Base-by-base conservation (phyloP, 2,113 vertebrate species). In the Pluvialis apricaria region DNA sequence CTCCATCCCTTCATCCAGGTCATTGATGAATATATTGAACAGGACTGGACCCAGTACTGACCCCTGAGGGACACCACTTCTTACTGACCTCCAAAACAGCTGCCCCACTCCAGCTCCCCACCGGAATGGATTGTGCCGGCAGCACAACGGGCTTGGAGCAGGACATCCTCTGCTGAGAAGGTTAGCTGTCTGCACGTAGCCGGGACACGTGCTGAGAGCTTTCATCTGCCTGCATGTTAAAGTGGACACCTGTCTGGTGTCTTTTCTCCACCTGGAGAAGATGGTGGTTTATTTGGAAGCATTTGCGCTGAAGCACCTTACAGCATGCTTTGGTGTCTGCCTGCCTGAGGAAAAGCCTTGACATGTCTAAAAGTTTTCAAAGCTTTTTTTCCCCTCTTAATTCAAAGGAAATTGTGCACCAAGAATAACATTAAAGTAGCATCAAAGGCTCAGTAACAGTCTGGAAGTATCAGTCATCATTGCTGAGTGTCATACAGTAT, bases 91-190 rank as follows among this genome's bases (percentile, higher is more conserved):
- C 42, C 42, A 44, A 44, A n/a, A n/a, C n/a, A 81, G 47, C 52
- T 80, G 22, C 55, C 45, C 29, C 15, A 2, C 4, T 44, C 22
- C 60, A 29, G 36, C 51, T 91, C 15, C 38, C 19, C 65, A 31
- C 12, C 0, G 0, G 0, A 0, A 31, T 13, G 31, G 47, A 38
- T 7, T 60, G 21, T 78, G 55, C 64, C 0, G 0, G 70, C 71
- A 25, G 49, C 49, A 25, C 11, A 51, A 24, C 22, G 7, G 49
- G 47, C 66, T 58, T 5, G 2, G 32, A 57, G 32, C 24, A 20
- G 40, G 52, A 26, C 7, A 8, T 32, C 32, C 21, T 51, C 24
- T 2, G 2, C 54, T 40, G 80, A 76, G 40, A 62, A 57, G 22
- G 6, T 36, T 45, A 16, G 76, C 29, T 60, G 22, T 44, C 54